Conservation (phyloP, 2,888 invertebrate genomes). For the Camponotus fellah region DNA sequence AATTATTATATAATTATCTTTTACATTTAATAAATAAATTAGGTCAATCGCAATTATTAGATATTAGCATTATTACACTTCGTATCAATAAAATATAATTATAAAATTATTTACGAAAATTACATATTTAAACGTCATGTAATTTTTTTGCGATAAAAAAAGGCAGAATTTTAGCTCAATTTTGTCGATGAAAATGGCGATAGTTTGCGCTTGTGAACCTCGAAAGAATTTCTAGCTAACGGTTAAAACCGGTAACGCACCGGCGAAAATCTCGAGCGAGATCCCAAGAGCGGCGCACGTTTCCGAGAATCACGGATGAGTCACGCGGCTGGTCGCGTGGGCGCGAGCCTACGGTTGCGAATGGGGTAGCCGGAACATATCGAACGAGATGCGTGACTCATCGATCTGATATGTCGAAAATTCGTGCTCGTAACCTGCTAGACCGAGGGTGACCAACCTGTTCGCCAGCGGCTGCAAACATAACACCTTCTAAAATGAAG, state of each 20-base stretch:
- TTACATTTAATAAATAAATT: too few species aligned
- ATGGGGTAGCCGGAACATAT: constrained; percentile 78
- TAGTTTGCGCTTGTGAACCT: background rate
- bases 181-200: background rate
- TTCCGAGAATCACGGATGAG: constrained; percentile 76
- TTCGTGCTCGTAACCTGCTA: constrained; percentile 72
- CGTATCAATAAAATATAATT: too few species aligned
- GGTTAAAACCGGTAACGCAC: constrained; percentile 33
- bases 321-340: constrained; percentile 75
- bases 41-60: too few species aligned
- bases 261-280: constrained; percentile 71
- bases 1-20: background rate
- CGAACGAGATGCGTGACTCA: constrained; percentile 80
- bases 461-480: background rate
- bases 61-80: too few species aligned
- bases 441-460: constrained; percentile 59
- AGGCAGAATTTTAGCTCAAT: too few species aligned
- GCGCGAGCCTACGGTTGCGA: constrained; percentile 64
- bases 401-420: constrained; percentile 78
- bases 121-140: background rate
- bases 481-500: background rate
- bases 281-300: constrained; percentile 48
- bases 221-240: constrained; percentile 37
- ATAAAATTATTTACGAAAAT: too few species aligned
- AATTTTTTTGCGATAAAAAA: background rate